These are phyloP conservation scores for Poeciliopsis infans DNA, from an alignment of 2,797 vertebrate species.

Conservation along the genomic window DNA sequence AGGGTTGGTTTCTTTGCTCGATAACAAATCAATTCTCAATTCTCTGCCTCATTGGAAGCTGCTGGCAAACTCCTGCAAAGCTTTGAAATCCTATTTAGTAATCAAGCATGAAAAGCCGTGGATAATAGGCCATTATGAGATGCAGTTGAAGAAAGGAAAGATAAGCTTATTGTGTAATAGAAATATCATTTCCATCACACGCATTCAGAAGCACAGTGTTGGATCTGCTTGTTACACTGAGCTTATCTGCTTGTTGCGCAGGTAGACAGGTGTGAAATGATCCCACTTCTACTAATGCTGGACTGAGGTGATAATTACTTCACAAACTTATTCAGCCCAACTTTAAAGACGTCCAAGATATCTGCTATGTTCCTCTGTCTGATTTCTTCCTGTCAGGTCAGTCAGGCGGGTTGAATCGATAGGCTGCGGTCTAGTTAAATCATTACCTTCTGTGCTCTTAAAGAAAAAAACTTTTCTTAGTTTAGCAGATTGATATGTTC, in stretches of 20 bases:
- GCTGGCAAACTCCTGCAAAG: slow-evolving; percentile 56
- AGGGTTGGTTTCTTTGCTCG: slow-evolving; percentile 55
- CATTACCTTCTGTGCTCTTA: too few species aligned
- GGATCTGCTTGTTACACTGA: slow-evolving; percentile 36
- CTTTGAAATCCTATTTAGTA: slow-evolving; percentile 78
- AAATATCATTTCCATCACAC: slow-evolving; percentile 70
- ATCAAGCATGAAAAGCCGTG: slow-evolving; percentile 69
- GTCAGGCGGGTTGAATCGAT: neutral
- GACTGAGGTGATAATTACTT: slow-evolving; percentile 15
- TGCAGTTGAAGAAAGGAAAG: slow-evolving; percentile 60
- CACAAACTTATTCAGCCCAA: neutral
- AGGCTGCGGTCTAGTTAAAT: neutral
- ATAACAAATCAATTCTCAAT: slow-evolving; percentile 76
- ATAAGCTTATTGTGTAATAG: slow-evolving; percentile 75
- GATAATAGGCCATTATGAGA: slow-evolving; percentile 76
- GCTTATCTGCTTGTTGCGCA: slow-evolving; percentile 31
- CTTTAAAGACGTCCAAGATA: neutral
- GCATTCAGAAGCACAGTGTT: slow-evolving; percentile 34
- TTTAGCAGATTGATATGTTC: neutral
- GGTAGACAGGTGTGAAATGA: slow-evolving; percentile 22
- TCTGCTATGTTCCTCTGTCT: neutral
- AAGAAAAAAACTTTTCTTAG: neutral
- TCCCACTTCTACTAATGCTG: slow-evolving; percentile 7
- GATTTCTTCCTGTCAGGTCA: neutral
- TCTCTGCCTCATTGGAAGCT: slow-evolving; percentile 71